A percentile compares a stretch with the other conserved stretches of the same genome.
These are phyloP conservation scores for Sus cebifrons DNA, from an alignment of 2,797 vertebrate species.

Conservation along the genomic window DNA sequence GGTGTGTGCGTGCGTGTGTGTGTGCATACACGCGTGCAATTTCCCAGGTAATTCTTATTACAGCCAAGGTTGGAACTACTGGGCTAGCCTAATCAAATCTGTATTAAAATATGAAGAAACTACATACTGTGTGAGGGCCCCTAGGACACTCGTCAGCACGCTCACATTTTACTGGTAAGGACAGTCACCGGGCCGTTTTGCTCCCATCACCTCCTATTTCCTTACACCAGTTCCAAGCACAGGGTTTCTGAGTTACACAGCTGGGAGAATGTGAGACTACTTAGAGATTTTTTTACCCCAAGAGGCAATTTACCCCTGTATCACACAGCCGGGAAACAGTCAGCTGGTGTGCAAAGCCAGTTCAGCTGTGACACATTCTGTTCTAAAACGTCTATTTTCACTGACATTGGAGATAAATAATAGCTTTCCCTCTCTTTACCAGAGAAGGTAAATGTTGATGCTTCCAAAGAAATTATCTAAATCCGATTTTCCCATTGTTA, in stretches of 20 bases:
- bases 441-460: neutral
- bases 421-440: neutral
- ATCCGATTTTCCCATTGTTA: neutral
- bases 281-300: neutral
- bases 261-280: neutral
- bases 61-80: neutral
- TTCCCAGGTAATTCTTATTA: neutral
- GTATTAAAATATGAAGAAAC: neutral
- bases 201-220: neutral
- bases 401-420: constrained; percentile 1
- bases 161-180: no score
- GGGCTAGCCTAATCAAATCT: neutral
- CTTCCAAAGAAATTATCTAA: constrained; percentile 45
- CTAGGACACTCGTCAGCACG: neutral
- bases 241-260: neutral
- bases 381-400: neutral
- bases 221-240: neutral
- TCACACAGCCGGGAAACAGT: neutral
- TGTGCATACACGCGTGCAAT: neutral
- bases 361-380: neutral
- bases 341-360: neutral
- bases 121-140: fast-evolving
- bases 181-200: neutral
- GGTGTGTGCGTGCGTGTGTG: neutral
- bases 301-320: neutral